Conservation (phyloP, 1,140 invertebrate species). For the Aphelenchoides avenae region DNA sequence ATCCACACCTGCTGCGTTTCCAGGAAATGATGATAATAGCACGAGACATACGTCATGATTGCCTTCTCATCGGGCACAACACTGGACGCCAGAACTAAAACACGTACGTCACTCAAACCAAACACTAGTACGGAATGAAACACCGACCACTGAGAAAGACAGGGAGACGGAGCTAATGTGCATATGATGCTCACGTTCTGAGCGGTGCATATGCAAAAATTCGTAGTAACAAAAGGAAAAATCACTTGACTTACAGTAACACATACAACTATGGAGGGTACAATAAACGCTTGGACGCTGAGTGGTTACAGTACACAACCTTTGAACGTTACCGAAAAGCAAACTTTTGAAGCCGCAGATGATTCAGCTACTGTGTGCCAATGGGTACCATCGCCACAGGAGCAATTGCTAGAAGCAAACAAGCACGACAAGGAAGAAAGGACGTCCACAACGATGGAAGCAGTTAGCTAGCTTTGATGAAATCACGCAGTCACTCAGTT, state of each 20-base stretch:
- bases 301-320: too few relatives aligned
- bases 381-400: too few relatives aligned
- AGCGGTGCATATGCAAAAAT: neutral
- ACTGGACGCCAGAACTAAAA: conserved; percentile 91
- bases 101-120: too few relatives aligned
- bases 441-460: conserved; percentile 1
- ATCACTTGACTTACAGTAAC: too few relatives aligned
- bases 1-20: conserved; percentile 99
- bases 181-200: neutral
- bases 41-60: conserved; percentile 99
- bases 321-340: too few relatives aligned
- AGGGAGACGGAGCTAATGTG: conserved; percentile 65
- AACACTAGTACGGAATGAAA: conserved; percentile 1
- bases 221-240: too few relatives aligned
- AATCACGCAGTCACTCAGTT: too few relatives aligned
- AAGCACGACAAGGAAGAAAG: neutral
- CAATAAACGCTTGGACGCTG: too few relatives aligned
- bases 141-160: conserved; percentile 6
- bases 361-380: too few relatives aligned
- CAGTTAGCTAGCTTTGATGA: conserved; percentile 8
- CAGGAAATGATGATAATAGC: conserved; percentile 99
- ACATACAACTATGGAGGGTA: too few relatives aligned
- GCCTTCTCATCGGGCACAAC: conserved; percentile 91
- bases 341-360: too few relatives aligned
- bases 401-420: neutral